Evolutionary conservation across 2,113 vertebrate genomes (phyloP), one percentile per base, ranked within the genome.

Genomic region (Castor canadensis): DNA sequence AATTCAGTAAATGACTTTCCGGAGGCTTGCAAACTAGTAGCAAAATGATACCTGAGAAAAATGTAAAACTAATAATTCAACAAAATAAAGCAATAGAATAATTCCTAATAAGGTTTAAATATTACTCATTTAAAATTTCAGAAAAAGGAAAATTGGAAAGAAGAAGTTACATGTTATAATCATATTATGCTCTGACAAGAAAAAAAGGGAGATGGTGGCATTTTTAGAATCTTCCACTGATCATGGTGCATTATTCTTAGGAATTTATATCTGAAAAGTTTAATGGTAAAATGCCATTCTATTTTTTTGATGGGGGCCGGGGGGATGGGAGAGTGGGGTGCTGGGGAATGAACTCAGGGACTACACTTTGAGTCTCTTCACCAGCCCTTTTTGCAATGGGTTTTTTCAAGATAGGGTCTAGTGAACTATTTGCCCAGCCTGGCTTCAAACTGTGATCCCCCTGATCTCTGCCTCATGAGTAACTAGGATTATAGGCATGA

Each of bases 181-280:
- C n/a, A 30, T 10, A 19, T 26, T 4, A 4, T 64, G 8, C 20
- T 54, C 20, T 80, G 58, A n/a, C n/a, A n/a, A 58, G 89, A 89
- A 64, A 3, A 58, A 32, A 56, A 28, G 16, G 22, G 45, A 43
- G 2, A 58, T 16, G 1, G 1, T 2, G 1, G 19, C 32, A 43
- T 45, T 54, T 11, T 28, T 38, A 79, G 43, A 73, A 52, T 32
- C 43, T 73, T 95, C n/a, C 6, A 24, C 30, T 15, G 52, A 38
- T 3, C 0, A 35, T 10, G 26, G 47, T 40, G 49, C n/a, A 47
- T 73, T 52, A 9, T 35, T 49, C 19, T 71, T 84, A 88, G n/a
- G 11, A 47, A 43, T 87, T 81, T 81, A 35, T 20, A 71, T 11
- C 54, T 32, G 62, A 81, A 83, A 20, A 89, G 1, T 56, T 56